Evolutionary conservation across 2,797 vertebrate species (phyloP).

Genomic region (Poecilia picta): DNA sequence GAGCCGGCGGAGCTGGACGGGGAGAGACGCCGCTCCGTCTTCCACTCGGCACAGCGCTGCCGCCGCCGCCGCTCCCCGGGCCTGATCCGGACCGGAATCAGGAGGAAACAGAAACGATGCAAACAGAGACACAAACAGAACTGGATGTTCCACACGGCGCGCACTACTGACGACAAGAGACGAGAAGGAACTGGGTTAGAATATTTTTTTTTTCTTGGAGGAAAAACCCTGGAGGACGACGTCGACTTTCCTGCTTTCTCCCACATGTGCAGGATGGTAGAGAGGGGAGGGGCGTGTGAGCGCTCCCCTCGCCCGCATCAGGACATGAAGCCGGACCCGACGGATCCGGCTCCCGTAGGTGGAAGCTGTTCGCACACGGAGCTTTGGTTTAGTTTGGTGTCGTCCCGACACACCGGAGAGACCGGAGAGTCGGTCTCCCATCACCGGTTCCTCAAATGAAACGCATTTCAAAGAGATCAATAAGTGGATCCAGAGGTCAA

Average conservation of each 20-base stretch:
- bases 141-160: slow-evolving; percentile 58
- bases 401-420: too few species aligned
- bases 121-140: slow-evolving; percentile 56
- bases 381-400: neutral
- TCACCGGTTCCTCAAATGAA: too few species aligned
- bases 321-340: slow-evolving; percentile 54
- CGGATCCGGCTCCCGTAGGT: slow-evolving; percentile 9
- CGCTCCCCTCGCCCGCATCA: slow-evolving; percentile 45
- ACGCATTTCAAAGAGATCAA: too few species aligned
- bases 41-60: slow-evolving; percentile 74
- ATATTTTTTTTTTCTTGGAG: slow-evolving; percentile 73
- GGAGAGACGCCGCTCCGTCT: slow-evolving; percentile 55
- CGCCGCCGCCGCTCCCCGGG: slow-evolving; percentile 46
- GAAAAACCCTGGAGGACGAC: slow-evolving; percentile 15
- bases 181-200: slow-evolving; percentile 54
- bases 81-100: slow-evolving; percentile 25
- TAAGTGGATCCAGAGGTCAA: too few species aligned
- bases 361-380: neutral
- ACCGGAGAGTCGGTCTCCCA: too few species aligned
- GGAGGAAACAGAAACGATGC: slow-evolving; percentile 42
- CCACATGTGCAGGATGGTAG: slow-evolving; percentile 66
- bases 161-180: slow-evolving; percentile 71
- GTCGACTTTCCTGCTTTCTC: slow-evolving; percentile 57
- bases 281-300: slow-evolving; percentile 62
- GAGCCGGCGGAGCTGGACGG: slow-evolving; percentile 53